phyloP scores from a whole-genome alignment of 1,140 invertebrate genomes.

The Lasioglossum albipes region DNA sequence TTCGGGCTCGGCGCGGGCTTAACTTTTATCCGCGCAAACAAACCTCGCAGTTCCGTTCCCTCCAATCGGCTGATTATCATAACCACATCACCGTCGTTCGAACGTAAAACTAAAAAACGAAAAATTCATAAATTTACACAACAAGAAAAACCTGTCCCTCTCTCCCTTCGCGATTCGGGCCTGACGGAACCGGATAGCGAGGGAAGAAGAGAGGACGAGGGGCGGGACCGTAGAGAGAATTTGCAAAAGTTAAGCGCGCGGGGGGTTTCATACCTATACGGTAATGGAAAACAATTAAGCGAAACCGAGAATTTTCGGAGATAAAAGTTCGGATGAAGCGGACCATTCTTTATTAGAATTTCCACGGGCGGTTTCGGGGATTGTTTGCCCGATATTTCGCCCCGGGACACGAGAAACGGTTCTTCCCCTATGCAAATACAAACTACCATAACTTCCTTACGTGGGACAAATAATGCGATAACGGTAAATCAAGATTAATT shows the following conservation, averaged over 20 bases:
- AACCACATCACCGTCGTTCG: not conserved
- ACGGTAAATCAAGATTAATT: constrained; percentile 53
- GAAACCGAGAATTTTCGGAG: not conserved
- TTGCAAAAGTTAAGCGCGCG: not conserved
- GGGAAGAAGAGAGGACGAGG: not conserved
- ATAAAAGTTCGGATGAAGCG: not conserved
- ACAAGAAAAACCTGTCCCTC: no score
- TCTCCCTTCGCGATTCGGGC: not conserved
- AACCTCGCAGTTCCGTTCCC: not conserved
- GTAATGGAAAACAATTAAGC: not conserved
- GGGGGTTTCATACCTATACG: not conserved
- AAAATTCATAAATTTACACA: not conserved
- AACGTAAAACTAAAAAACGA: not conserved
- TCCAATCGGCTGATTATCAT: not conserved
- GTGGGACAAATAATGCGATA: constrained; percentile 35
- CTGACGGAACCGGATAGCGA: not conserved
- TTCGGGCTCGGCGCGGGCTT: not conserved
- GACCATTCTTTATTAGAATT: constrained; percentile 4
- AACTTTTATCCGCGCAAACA: not conserved
- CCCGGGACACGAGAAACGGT: not conserved
- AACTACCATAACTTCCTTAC: constrained; percentile 20
- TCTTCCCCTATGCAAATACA: constrained; percentile 17
- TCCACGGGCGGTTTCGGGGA: not conserved
- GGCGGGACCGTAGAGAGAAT: not conserved
- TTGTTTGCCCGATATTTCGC: constrained; percentile 22